A percentile compares a stretch with the other conserved stretches of the same genome.
phyloP scores from a whole-genome alignment of 2,888 invertebrate species.

The Drosophila kambysellisi region DNA sequence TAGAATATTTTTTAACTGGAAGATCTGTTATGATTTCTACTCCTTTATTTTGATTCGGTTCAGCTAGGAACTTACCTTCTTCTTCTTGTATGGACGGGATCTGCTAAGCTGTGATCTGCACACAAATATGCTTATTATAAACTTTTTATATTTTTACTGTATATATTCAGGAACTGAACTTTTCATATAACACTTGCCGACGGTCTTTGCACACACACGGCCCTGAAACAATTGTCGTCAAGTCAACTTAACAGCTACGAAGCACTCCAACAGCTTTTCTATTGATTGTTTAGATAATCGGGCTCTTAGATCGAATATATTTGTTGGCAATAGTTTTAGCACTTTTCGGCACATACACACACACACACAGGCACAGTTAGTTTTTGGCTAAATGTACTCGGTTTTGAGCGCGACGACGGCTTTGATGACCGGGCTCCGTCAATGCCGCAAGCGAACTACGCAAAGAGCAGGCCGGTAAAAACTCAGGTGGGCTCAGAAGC shows the following conservation, averaged over 20 bases:
- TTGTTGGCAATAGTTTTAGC: constrained; percentile 34
- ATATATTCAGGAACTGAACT: constrained; percentile 23
- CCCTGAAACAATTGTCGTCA: constrained; percentile 25
- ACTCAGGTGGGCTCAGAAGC: constrained; percentile 67
- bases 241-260: constrained; percentile 7
- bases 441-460: constrained; percentile 78
- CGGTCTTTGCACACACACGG: constrained; percentile 53
- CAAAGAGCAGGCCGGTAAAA: constrained; percentile 65
- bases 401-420: constrained; percentile 65
- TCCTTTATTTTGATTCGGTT: too few relatives aligned
- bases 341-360: constrained; percentile 21
- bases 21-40: not conserved
- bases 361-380: constrained; percentile 9
- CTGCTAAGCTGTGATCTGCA: constrained; percentile 2
- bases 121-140: constrained; percentile 1
- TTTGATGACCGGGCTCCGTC: constrained; percentile 75
- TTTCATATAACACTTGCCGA: constrained; percentile 60
- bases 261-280: constrained; percentile 4
- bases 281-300: constrained; percentile 6
- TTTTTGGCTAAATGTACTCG: constrained; percentile 1
- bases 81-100: constrained; percentile 2
- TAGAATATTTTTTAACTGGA: too few relatives aligned
- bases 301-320: constrained; percentile 3
- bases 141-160: not conserved
- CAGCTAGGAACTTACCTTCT: constrained; percentile 35